Conservation (phyloP, 2,888 invertebrate species). For the Urechis unicinctus region DNA sequence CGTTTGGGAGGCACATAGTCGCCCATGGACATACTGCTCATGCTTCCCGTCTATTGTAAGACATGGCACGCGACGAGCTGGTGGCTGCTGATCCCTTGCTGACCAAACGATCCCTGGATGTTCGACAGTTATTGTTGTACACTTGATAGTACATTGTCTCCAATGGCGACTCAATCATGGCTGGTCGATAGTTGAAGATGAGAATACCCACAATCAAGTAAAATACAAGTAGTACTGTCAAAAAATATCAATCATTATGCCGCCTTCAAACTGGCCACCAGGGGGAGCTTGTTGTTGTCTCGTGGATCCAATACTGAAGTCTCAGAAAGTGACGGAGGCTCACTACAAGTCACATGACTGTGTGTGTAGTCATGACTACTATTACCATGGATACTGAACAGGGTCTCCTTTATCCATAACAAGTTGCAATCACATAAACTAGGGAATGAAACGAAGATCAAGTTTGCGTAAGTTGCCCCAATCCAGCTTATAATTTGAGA, state of each 20-base stretch:
- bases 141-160: background rate
- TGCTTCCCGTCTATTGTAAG: too few relatives aligned
- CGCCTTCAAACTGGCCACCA: background rate
- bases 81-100: too few relatives aligned
- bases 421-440: conserved; percentile 15
- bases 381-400: background rate
- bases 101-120: too few relatives aligned
- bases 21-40: too few relatives aligned
- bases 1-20: too few relatives aligned
- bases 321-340: background rate
- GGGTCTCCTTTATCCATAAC: conserved; percentile 4
- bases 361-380: too few relatives aligned
- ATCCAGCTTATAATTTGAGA: conserved; percentile 12
- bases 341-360: too few relatives aligned
- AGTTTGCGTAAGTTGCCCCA: conserved; percentile 11
- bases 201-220: background rate
- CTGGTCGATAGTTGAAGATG: background rate
- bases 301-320: background rate
- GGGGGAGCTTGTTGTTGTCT: background rate
- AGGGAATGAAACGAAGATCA: conserved; percentile 12
- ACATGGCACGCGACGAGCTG: too few relatives aligned
- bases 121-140: conserved; percentile 37
- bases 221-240: background rate
- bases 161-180: background rate
- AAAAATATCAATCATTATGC: background rate